These are phyloP conservation scores for Cossypha niveicapilla DNA, from an alignment of 2,797 vertebrate genomes.

Conservation along the genomic window DNA sequence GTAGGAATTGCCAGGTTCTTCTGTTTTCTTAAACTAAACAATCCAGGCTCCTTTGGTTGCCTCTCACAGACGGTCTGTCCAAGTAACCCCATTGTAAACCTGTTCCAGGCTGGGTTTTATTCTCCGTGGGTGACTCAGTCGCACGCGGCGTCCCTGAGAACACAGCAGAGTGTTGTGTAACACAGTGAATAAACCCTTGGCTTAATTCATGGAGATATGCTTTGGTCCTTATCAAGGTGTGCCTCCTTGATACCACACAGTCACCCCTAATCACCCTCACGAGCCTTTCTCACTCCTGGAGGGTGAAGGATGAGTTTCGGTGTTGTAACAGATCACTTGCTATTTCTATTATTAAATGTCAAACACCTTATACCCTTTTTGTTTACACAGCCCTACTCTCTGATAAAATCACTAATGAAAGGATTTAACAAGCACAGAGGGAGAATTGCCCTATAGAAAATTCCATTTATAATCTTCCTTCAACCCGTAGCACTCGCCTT, in stretches of 20 bases:
- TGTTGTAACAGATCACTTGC: neutral
- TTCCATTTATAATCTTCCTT: neutral
- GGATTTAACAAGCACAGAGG: neutral
- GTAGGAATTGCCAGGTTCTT: slow-evolving; percentile 55
- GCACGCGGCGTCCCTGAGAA: neutral
- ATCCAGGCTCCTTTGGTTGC: slow-evolving; percentile 17
- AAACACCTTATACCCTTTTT: neutral
- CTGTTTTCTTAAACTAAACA: slow-evolving; percentile 59
- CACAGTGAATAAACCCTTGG: neutral
- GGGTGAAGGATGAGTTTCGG: neutral
- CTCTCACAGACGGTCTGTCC: neutral
- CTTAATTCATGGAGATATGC: neutral
- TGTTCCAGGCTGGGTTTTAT: neutral
- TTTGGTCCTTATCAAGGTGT: neutral
- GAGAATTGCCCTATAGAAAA: neutral
- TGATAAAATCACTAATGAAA: slow-evolving; percentile 9
- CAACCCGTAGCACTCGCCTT: neutral
- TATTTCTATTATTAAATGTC: neutral
- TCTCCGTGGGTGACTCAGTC: neutral
- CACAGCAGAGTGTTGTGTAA: neutral
- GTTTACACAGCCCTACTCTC: neutral
- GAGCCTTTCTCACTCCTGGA: neutral
- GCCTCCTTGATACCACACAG: neutral
- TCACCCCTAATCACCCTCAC: neutral
- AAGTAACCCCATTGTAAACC: slow-evolving; percentile 7